A percentile compares a stretch with the other conserved stretches of the same genome.
Conservation (phyloP, 2,888 invertebrate genomes). For the Melanchra persicariae region DNA sequence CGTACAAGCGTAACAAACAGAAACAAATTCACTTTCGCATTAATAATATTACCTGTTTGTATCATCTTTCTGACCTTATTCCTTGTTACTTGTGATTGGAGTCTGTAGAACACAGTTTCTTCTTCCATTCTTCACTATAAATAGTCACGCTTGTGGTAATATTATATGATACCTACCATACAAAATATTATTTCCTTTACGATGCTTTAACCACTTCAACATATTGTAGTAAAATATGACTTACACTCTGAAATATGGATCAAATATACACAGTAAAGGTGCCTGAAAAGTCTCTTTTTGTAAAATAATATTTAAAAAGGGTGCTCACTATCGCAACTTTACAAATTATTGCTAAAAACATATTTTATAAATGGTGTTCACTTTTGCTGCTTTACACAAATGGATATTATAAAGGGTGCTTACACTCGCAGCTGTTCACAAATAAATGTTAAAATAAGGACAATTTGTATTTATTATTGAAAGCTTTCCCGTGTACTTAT, state of each 20-base stretch:
- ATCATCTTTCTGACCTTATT: too few species aligned
- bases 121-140: not conserved
- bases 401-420: conserved; percentile 21
- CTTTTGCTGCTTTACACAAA: conserved; percentile 33
- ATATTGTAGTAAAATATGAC: not conserved
- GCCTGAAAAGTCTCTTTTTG: conserved; percentile 16
- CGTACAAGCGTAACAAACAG: too few species aligned
- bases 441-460: conserved; percentile 41
- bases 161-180: too few species aligned
- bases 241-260: not conserved
- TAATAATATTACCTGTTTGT: too few species aligned
- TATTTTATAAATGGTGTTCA: conserved; percentile 12
- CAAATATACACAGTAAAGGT: conserved; percentile 12
- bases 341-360: conserved; percentile 40
- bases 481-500: conserved; percentile 64
- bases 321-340: conserved; percentile 25
- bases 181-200: too few species aligned
- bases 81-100: too few species aligned
- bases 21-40: too few species aligned
- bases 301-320: conserved; percentile 33
- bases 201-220: not conserved
- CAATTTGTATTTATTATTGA: conserved; percentile 60
- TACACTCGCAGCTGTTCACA: conserved; percentile 35
- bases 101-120: not conserved
- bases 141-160: too few species aligned